Evolutionary conservation across 2,113 vertebrate species (phyloP), one percentile per base, ranked within the genome.

Genomic region (Ptychochromis oligacanthus): DNA sequence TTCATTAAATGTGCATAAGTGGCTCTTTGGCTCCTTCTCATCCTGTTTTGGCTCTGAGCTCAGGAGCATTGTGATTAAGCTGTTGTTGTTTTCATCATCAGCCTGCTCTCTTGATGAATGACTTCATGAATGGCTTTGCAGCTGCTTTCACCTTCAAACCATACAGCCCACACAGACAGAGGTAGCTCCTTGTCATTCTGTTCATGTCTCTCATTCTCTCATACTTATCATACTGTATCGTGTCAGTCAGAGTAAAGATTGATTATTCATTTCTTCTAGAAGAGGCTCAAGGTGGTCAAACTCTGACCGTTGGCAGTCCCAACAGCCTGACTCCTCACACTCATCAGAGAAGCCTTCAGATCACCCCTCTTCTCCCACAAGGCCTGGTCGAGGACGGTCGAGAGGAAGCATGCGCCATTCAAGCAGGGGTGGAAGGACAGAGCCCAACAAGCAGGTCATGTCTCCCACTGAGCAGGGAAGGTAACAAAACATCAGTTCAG

Each of bases 71-170:
- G 24, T 61, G 57, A 80, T 67, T 54, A 49, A 55, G 28, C n/a
- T 18, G n/a, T 43, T 36, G 10, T 4, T 84, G 26, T 74, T 82
- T 79, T 57, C n/a, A 1, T 34, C 90, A 83, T 24, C 93, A 97
- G 96, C 94, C 96, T 77, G 89, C 96, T 18, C 93, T 95, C 1
- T 92, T 96, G 92, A 96, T 92, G 95, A 94, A 95, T 86, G 95
- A 95, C 81, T 96, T 97, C 91, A 95, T 96, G 86, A 97, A 97
- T 82, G 97, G 96, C 7, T 96, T 96, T 90, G 93, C 95, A 93
- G 94, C 93, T 94, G 94, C 92, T 91, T 94, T 85, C 94, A 96
- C 62, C 93, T 96, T 91, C 95, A 96, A 81, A 75, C 85, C 82
- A 0, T 15, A 65, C 57, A 62, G 55, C 28, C n/a, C 79, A 4